Conservation (phyloP, 2,113 vertebrate species). For the Physeter macrocephalus region DNA sequence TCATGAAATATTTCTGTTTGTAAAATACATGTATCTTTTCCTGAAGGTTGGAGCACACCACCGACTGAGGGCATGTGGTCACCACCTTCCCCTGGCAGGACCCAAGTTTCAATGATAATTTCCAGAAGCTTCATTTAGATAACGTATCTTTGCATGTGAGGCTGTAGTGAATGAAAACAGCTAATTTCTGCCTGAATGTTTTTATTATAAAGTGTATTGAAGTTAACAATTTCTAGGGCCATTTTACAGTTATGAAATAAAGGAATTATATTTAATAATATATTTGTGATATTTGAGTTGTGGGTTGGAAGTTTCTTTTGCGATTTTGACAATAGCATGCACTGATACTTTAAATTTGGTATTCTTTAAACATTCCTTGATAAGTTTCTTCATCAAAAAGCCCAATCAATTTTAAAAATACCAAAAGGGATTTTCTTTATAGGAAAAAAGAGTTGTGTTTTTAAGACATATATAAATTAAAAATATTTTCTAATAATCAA, state of each 20-base stretch:
- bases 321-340: neutral
- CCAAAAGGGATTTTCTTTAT: neutral
- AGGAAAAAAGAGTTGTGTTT: neutral
- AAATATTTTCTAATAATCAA: slow-evolving; percentile 26
- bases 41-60: neutral
- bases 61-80: neutral
- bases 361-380: neutral
- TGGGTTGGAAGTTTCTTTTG: neutral
- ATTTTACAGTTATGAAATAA: neutral
- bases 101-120: neutral
- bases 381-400: neutral
- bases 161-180: neutral
- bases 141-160: neutral
- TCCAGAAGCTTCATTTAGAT: slow-evolving; percentile 29
- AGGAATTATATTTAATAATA: neutral
- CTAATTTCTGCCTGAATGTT: neutral
- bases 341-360: neutral
- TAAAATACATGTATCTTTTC: neutral
- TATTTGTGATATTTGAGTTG: neutral
- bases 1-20: neutral
- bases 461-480: neutral
- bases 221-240: neutral
- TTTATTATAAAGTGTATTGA: neutral
- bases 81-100: neutral
- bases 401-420: neutral